Evolutionary conservation across 2,797 vertebrate genomes (phyloP).

Genomic region (Coregonus sp.): DNA sequence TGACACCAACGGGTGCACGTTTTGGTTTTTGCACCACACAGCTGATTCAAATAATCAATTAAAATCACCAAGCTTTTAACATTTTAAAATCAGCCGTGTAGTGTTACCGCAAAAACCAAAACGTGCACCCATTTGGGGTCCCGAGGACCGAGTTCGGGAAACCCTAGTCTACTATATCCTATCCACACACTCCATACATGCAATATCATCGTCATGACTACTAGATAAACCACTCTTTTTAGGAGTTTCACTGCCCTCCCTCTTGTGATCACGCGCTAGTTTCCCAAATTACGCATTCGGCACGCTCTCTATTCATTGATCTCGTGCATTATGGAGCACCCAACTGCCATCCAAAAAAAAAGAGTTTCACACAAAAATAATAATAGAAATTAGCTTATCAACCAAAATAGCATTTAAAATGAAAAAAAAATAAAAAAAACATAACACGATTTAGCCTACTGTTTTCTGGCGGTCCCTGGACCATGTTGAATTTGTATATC

Average conservation of each 20-base stretch:
- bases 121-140: no score
- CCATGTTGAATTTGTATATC: constrained; percentile 91
- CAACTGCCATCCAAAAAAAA: not conserved
- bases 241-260: not conserved
- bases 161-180: no score
- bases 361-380: not conserved
- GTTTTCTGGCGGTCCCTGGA: constrained; percentile 83
- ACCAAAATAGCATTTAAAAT: not conserved
- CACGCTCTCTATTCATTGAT: not conserved
- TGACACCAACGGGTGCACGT: no score
- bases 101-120: no score
- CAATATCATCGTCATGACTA: no score
- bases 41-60: no score
- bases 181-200: no score
- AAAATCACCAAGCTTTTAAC: no score
- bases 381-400: not conserved
- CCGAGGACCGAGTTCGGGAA: no score
- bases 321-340: constrained; percentile 57
- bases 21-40: no score
- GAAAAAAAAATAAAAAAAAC: not conserved
- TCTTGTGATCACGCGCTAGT: not conserved
- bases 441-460: constrained; percentile 75
- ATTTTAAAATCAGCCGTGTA: no score
- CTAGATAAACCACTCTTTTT: not conserved
- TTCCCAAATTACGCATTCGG: not conserved